Base-by-base conservation (phyloP, 2,797 vertebrate genomes). In the Clamator glandarius region DNA sequence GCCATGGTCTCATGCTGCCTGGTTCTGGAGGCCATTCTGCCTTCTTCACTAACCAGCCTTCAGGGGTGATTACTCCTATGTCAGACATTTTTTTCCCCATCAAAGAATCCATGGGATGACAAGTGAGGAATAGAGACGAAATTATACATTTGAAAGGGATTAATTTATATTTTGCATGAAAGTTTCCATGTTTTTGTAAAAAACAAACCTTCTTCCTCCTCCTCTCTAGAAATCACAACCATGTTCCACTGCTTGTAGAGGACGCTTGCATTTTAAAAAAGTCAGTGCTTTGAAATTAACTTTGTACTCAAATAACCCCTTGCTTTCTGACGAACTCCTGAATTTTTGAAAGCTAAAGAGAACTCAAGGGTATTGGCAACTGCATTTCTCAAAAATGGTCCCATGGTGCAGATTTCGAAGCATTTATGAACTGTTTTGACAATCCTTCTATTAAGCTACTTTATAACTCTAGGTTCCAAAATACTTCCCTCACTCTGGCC, bases 1-100 rank as follows among this genome's bases (percentile, higher is more conserved):
- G 13, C 29, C 31, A 6, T 31, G 17, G 36, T 17, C 14, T 0
- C 33, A 36, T 1, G 0, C 26, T 15, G 36, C 39, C 46, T 55
- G 63, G 9, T 9, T 59, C 35, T n/a, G 61, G 31, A 81, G 28
- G 36, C 25, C 64, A 26, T 54, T n/a, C 25, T 79, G 19, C 58
- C n/a, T 66, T 55, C 41, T 21, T 18, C 7, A 24, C 35, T n/a
- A 25, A 8, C 5, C 25, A 33, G 41, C 18, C 18, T 33, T 15
- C 5, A 3, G 12, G 20, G 24, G 3, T 0, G 2, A 25, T 48
- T 66, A 19, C 64, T 73, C n/a, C 64, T 48, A 8, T 1, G 1
- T 6, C 1, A 0, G n/a, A 19, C 36, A 51, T 21, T 50, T 41
- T 39, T 42, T 25, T 14, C 11, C 21, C 25, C 15, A 3, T 13